Evolutionary conservation across 1,140 invertebrate species (phyloP), one percentile per base, ranked within the genome.

Genomic region (Listronotus oregonensis): DNA sequence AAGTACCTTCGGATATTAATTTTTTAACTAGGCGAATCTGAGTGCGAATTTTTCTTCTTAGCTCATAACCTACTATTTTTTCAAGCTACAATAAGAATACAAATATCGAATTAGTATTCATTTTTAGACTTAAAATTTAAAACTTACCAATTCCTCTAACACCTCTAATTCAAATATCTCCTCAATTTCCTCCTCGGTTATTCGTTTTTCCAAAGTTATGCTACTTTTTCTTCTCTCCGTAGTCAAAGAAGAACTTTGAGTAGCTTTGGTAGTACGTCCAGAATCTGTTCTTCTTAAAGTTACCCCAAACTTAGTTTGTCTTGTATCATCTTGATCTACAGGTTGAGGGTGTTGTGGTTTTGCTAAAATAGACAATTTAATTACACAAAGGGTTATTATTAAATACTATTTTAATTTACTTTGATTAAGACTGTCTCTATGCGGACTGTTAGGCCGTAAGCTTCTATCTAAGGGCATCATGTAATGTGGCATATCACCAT

Each of bases 11-110:
- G 61, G 82, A 81, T 31, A 82, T 78, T 64, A 82, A 78, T 70
- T 88, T 86, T 66, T 85, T 86, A 3, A 90, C 85, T 8, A 87
- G 73, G 66, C 89, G 81, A 56, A 92, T 90, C 77, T 91, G 89
- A 8, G 88, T 83, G 66, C 90, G 82, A 56, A 92, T 90, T 59
- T 88, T 83, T 52, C 89, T 83, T 61, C 90, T 79, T 71, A 90
- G 82, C 69, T 92, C 90, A 73, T 92, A 92, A 57, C 85, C 85
- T 21, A 84, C 84, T 32, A 90, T 86, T 73, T 86, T 89, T 77
- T 91, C 87, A 74, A 91, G 80, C 86, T 89, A 79, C 69, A 83
- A 85, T 69, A 56, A 66, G 60, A 51, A n/a, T 46, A 47, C n/a
- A 44, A 50, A n/a, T 42, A 51, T 57, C 46, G 39, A 8, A 52